Conservation (phyloP, 2,113 vertebrate genomes). For the Nematolebias whitei region DNA sequence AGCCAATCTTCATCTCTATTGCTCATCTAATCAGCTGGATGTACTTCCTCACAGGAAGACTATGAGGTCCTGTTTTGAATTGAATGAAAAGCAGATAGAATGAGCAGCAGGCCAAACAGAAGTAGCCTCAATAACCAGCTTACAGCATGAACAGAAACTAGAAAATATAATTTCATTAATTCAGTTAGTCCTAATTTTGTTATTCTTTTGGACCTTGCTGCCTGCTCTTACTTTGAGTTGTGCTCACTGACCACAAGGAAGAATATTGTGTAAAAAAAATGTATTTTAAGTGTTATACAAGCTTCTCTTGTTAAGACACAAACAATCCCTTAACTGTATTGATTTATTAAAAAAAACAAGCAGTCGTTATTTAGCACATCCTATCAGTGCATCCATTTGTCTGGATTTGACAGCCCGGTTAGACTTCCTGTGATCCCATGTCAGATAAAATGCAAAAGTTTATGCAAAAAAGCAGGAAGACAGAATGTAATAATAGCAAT, state of each 20-base stretch:
- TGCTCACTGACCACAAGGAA: not conserved
- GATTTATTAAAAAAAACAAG: constrained; percentile 3
- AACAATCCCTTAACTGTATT: not conserved
- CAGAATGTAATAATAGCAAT: too few relatives aligned
- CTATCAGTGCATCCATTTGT: constrained; percentile 22
- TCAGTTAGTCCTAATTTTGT: not conserved
- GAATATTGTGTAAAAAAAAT: too few relatives aligned
- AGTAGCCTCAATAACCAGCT: not conserved
- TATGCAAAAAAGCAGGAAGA: constrained; percentile 34
- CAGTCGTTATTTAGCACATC: not conserved
- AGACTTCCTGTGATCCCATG: constrained; percentile 28
- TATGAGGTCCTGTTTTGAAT: constrained; percentile 64
- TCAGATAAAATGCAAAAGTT: constrained; percentile 43
- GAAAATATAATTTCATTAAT: not conserved
- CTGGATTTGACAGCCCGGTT: constrained; percentile 8
- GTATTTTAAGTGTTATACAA: too few relatives aligned
- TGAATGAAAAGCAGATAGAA: constrained; percentile 43
- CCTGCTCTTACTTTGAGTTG: not conserved
- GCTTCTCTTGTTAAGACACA: too few relatives aligned
- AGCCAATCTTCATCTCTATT: constrained; percentile 41
- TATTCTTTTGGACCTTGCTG: not conserved
- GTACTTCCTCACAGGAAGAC: constrained; percentile 56
- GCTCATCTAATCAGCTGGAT: constrained; percentile 53
- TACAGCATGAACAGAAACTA: not conserved
- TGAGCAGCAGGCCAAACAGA: constrained; percentile 13